Evolutionary conservation across 2,888 invertebrate genomes (phyloP).

Genomic region (Dyspetes luteomarginatus): DNA sequence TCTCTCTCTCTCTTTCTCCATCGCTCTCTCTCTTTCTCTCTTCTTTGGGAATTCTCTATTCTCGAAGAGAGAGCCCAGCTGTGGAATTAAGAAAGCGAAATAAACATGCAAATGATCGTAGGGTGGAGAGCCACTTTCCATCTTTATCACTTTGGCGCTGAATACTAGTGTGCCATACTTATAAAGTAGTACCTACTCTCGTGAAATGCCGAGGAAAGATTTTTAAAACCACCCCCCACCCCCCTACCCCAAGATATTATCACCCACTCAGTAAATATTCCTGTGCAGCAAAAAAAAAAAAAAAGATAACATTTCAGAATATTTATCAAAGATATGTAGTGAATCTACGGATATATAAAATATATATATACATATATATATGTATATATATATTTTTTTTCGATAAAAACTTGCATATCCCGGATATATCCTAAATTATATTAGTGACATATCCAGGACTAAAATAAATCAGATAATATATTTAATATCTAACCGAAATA

Average conservation of each 20-base stretch:
- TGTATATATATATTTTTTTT: no score
- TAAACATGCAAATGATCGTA: conserved; percentile 77
- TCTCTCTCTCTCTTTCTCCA: no score
- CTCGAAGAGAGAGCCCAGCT: conserved; percentile 11
- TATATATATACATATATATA: no score
- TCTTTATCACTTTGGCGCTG: conserved; percentile 76
- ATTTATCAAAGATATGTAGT: no score
- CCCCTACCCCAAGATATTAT: neutral
- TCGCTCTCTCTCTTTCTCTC: no score
- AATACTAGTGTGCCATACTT: conserved; percentile 71
- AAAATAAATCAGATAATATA: no score
- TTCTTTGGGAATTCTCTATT: neutral
- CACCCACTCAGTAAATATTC: neutral
- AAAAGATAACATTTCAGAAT: no score
- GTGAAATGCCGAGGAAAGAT: conserved; percentile 16
- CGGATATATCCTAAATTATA: no score
- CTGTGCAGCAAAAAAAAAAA: neutral
- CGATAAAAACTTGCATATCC: no score
- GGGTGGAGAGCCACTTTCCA: conserved; percentile 73
- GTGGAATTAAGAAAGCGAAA: conserved; percentile 76
- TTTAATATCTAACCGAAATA: no score
- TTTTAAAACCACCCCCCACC: conserved; percentile 37
- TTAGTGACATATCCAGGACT: no score
- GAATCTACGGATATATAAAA: no score
- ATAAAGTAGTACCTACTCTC: conserved; percentile 41